These are phyloP conservation scores for Halcyon senegalensis DNA, from an alignment of 2,113 vertebrate species.

Conservation along the genomic window DNA sequence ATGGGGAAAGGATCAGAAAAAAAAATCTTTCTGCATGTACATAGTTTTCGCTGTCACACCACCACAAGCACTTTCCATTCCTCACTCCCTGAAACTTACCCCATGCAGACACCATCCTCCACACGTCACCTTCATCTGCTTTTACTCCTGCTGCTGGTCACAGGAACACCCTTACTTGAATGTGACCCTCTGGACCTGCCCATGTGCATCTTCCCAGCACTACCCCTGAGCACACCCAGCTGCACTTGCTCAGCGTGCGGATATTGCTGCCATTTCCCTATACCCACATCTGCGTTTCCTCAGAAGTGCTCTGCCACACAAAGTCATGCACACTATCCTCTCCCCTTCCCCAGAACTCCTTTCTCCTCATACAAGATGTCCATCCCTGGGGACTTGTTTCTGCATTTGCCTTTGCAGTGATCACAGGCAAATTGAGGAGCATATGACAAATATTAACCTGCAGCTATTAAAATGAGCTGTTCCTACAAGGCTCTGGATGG, in stretches of 20 bases:
- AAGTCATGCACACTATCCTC: not conserved
- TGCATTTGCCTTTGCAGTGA: not conserved
- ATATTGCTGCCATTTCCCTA: not conserved
- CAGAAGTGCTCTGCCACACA: not conserved
- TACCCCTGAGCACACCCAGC: not conserved
- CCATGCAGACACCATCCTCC: not conserved
- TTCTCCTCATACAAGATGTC: not conserved
- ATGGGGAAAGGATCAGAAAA: not conserved
- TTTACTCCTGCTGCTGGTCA: not conserved
- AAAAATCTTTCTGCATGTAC: not conserved
- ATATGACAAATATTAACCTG: not conserved
- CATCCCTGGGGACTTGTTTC: not conserved
- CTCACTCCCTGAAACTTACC: not conserved
- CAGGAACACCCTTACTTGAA: not conserved
- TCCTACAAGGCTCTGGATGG: not conserved
- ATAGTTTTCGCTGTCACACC: not conserved
- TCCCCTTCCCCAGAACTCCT: not conserved
- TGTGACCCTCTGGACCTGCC: not conserved
- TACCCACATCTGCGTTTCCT: not conserved
- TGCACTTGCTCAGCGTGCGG: not conserved
- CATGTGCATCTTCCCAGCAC: not conserved
- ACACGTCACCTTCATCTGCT: accelerated
- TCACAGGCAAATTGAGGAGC: not conserved
- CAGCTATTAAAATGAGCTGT: not conserved
- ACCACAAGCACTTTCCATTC: not conserved